A percentile compares a stretch with the other conserved stretches of the same genome.
These are phyloP conservation scores for Sterna hirundo DNA, from an alignment of 2,113 vertebrate species.

Conservation along the genomic window DNA sequence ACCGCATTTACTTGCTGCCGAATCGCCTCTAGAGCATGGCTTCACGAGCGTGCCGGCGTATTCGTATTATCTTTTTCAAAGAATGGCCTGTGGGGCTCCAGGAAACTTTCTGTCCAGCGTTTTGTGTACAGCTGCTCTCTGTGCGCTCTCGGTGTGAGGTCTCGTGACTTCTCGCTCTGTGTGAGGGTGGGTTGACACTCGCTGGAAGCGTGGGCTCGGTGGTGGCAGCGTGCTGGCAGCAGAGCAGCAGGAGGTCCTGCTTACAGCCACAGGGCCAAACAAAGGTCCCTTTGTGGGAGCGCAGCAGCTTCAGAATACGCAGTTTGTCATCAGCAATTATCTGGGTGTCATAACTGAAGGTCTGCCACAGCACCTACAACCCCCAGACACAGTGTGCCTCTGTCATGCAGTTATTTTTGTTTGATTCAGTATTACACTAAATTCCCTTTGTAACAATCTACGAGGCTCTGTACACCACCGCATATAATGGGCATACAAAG, in stretches of 20 bases:
- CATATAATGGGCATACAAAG: not conserved
- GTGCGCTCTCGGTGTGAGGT: not conserved
- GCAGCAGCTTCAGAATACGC: not conserved
- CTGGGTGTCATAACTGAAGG: conserved; percentile 4
- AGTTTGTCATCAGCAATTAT: not conserved
- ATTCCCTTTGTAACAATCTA: not conserved
- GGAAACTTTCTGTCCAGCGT: not conserved
- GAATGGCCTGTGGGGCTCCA: not conserved
- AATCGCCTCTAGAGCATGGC: not conserved
- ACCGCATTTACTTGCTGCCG: rapidly evolving
- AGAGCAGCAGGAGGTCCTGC: not conserved
- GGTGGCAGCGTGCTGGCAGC: not conserved
- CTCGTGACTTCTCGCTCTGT: not conserved
- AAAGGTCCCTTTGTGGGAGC: not conserved
- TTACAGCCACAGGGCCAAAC: not conserved
- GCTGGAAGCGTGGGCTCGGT: not conserved
- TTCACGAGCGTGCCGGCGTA: not conserved
- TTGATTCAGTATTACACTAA: not conserved
- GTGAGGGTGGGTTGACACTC: not conserved
- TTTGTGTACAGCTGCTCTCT: not conserved
- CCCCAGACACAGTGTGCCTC: not conserved
- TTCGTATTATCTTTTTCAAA: not conserved
- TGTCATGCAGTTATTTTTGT: not conserved
- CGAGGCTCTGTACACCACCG: not conserved
- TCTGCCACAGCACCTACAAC: not conserved